phyloP scores from a whole-genome alignment of 2,888 invertebrate genomes.

The Alentia gelatinosa region DNA sequence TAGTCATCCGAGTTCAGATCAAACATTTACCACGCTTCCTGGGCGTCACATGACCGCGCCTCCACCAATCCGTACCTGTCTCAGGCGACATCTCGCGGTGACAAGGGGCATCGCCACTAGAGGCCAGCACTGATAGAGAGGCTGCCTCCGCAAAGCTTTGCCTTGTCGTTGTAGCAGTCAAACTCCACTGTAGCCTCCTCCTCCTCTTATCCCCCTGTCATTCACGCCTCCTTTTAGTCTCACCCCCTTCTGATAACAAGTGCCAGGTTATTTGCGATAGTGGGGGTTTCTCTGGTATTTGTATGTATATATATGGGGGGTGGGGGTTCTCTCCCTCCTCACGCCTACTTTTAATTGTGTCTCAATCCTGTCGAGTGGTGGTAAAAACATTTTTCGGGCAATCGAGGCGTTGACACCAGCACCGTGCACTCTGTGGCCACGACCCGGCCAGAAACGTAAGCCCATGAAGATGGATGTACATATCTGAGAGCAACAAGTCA shows the following conservation, averaged over 20 bases:
- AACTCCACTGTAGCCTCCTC: neutral
- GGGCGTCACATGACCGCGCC: neutral
- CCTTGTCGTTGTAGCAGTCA: neutral
- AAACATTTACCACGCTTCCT: neutral
- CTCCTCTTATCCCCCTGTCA: neutral
- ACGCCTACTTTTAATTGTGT: too few species aligned
- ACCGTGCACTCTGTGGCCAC: too few species aligned
- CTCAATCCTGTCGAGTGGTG: too few species aligned
- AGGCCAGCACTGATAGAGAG: neutral
- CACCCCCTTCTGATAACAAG: neutral
- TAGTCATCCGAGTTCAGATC: neutral
- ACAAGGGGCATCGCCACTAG: neutral
- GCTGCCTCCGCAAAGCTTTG: neutral
- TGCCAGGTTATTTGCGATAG: too few species aligned
- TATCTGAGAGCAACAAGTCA: too few species aligned
- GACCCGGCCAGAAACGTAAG: too few species aligned
- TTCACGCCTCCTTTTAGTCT: neutral
- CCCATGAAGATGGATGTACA: too few species aligned
- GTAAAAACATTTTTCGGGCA: too few species aligned
- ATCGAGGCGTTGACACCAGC: too few species aligned
- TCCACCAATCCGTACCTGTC: constrained; percentile 29
- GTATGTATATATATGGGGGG: too few species aligned
- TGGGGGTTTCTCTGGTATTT: too few species aligned
- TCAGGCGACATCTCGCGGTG: neutral
- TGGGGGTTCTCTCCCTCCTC: too few species aligned